These are phyloP conservation scores for Leiothrix lutea DNA, from an alignment of 2,113 vertebrate genomes.

Conservation along the genomic window DNA sequence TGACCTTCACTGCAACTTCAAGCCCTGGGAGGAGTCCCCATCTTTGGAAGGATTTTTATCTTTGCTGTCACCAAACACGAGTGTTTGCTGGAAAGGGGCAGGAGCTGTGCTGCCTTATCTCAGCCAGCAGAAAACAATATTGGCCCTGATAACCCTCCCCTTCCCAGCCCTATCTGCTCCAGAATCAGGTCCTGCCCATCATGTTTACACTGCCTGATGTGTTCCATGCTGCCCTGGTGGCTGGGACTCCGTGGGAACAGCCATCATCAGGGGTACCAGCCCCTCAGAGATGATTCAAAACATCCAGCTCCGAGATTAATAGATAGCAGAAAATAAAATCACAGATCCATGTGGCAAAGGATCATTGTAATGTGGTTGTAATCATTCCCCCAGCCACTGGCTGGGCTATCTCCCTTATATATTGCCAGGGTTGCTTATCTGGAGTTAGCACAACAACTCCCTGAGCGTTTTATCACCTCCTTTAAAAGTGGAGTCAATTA, in stretches of 20 bases:
- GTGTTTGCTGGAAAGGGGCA: not conserved
- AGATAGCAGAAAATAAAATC: not conserved
- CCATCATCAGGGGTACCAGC: not conserved
- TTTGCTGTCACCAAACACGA: not conserved
- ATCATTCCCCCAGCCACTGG: not conserved
- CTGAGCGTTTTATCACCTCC: constrained; percentile 25
- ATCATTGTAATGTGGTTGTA: not conserved
- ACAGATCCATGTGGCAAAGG: not conserved
- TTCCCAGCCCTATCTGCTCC: not conserved
- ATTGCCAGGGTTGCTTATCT: constrained; percentile 23
- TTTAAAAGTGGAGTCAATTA: constrained; percentile 45
- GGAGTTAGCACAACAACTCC: not conserved
- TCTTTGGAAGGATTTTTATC: not conserved
- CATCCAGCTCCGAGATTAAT: not conserved
- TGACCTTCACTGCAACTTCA: not conserved
- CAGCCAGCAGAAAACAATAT: not conserved
- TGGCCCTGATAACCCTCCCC: not conserved
- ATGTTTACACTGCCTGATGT: not conserved
- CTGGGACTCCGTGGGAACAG: not conserved
- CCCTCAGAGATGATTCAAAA: not conserved
- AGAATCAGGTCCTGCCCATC: not conserved
- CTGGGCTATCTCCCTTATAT: not conserved
- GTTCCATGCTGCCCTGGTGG: not conserved
- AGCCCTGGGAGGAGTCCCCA: not conserved
- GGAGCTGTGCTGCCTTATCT: not conserved